Percentiles rank a stretch among this genome's conserved stretches.
Conservation (phyloP, 2,113 vertebrate species). For the Rafetus swinhoei region DNA sequence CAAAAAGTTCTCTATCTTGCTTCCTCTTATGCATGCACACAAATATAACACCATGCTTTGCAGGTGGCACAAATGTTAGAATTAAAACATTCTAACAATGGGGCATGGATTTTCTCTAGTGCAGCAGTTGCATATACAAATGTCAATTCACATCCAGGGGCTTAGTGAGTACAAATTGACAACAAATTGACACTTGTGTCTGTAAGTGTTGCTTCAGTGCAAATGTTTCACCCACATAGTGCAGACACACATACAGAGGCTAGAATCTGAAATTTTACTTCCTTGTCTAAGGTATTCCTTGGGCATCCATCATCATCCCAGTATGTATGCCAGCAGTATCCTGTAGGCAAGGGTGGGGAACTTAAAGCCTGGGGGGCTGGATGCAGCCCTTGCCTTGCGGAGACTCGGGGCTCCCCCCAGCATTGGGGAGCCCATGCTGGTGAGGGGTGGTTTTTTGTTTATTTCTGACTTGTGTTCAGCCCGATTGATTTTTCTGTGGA, state of each 20-base stretch:
- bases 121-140: neutral
- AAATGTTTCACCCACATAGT: neutral
- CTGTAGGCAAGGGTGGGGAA: too few species aligned
- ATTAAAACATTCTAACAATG: neutral
- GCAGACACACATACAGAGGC: neutral
- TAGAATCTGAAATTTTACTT: neutral
- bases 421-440: too few species aligned
- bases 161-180: neutral
- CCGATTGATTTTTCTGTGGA: too few species aligned
- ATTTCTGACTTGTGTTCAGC: too few species aligned
- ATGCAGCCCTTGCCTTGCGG: too few species aligned
- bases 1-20: neutral
- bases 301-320: neutral
- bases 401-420: too few species aligned
- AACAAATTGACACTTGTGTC: rapidly evolving
- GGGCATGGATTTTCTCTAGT: neutral
- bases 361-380: too few species aligned
- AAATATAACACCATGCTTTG: rapidly evolving
- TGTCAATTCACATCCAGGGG: neutral
- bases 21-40: neutral
- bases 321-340: neutral
- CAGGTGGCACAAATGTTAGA: rapidly evolving
- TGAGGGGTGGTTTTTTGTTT: too few species aligned
- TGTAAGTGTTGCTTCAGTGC: rapidly evolving
- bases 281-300: neutral